Percentiles rank a stretch among this genome's conserved stretches.
Conservation (phyloP, 30 jellyfish, hydroid and myxozoan genomes). For the Haliclystus octoradiatus region DNA sequence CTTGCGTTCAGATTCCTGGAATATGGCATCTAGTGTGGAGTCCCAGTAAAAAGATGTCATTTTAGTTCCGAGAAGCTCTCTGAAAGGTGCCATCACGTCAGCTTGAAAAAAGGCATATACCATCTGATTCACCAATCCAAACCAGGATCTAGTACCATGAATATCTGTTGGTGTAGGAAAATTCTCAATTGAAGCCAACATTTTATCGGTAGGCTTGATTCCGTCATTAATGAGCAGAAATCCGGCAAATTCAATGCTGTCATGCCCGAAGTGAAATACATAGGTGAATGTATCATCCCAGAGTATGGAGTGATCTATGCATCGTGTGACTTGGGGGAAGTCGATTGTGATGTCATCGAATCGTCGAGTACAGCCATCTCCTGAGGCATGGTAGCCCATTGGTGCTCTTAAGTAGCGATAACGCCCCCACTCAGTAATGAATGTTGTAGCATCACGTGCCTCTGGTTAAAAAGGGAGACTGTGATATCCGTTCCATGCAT, state of each 20-base stretch:
- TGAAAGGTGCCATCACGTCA: constrained; percentile 29
- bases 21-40: constrained; percentile 1
- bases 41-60: constrained; percentile 26
- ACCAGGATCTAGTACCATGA: constrained; percentile 52
- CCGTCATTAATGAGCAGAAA: constrained; percentile 34
- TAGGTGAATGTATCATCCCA: background rate
- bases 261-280: constrained; percentile 25
- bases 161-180: constrained; percentile 30
- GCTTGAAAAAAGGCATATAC: constrained; percentile 34
- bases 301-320: constrained; percentile 1
- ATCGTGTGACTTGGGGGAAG: constrained; percentile 6
- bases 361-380: constrained; percentile 48
- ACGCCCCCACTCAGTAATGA: constrained; percentile 55
- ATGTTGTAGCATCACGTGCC: constrained; percentile 20
- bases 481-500: constrained; percentile 73
- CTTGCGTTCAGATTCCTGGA: constrained; percentile 9
- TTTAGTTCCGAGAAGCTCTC: constrained; percentile 11
- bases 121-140: constrained; percentile 43
- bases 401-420: constrained; percentile 39
- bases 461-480: constrained; percentile 18
- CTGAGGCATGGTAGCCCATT: constrained; percentile 44
- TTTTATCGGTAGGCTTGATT: constrained; percentile 5
- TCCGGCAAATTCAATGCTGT: constrained; percentile 47
- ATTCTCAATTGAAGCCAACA: constrained; percentile 8
- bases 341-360: constrained; percentile 19